phyloP scores from a whole-genome alignment of 2,797 vertebrate genomes.

The Chaunax sp. region DNA sequence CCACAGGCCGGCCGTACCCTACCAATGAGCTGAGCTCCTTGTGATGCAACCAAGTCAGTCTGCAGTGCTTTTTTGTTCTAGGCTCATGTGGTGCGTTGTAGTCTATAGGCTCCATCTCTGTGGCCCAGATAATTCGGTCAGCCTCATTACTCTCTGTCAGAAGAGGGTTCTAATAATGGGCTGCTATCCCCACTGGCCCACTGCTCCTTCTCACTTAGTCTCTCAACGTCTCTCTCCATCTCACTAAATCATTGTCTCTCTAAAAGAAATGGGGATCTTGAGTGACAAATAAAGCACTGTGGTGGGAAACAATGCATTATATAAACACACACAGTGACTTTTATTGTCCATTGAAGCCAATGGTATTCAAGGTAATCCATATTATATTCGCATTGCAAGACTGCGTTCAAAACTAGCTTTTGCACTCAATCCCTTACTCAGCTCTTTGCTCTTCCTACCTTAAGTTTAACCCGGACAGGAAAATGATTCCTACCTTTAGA shows the following conservation, averaged over 20 bases:
- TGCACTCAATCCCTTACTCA: background rate
- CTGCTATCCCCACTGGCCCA: slow-evolving; percentile 69
- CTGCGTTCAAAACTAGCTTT: background rate
- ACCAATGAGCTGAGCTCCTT: background rate
- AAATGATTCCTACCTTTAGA: background rate
- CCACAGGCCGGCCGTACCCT: no score
- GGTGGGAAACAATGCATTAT: slow-evolving; percentile 1
- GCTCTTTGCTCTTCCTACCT: background rate
- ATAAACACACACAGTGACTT: slow-evolving; percentile 1
- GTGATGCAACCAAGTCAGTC: slow-evolving; percentile 9
- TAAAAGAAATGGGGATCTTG: slow-evolving; percentile 16
- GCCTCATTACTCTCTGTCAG: slow-evolving; percentile 83
- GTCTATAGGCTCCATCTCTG: slow-evolving; percentile 62
- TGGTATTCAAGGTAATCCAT: background rate
- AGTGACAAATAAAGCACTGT: slow-evolving; percentile 35
- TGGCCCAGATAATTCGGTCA: slow-evolving; percentile 75
- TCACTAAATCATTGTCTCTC: slow-evolving; percentile 40
- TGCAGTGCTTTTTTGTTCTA: slow-evolving; percentile 33
- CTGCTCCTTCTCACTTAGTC: slow-evolving; percentile 40
- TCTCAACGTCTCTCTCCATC: slow-evolving; percentile 35
- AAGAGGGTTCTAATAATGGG: slow-evolving; percentile 79
- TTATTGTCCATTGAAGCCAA: background rate
- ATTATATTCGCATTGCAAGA: background rate
- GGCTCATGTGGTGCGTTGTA: slow-evolving; percentile 43
- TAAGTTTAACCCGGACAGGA: background rate